A percentile compares a stretch with the other conserved stretches of the same genome.
These are phyloP conservation scores for Campylomormyrus tamandua DNA, from an alignment of 2,113 vertebrate species.

Conservation along the genomic window DNA sequence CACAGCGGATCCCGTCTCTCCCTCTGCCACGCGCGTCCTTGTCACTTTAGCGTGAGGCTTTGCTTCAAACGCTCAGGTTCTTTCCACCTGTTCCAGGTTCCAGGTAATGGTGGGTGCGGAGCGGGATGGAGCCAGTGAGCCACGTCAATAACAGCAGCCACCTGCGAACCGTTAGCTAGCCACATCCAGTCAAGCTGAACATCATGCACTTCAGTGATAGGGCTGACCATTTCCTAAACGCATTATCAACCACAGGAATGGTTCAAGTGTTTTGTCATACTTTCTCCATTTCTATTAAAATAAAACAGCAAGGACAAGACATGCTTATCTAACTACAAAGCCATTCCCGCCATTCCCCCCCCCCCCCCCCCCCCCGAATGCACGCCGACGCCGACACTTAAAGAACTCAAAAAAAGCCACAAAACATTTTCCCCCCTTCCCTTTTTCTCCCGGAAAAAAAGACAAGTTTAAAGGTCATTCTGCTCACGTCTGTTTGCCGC, in stretches of 20 bases:
- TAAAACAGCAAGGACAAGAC: not conserved
- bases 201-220: not conserved
- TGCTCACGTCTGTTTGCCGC: constrained; percentile 28
- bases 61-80: not conserved
- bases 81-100: not conserved
- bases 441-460: not conserved
- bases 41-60: not conserved
- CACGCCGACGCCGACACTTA: constrained; percentile 60
- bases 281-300: not conserved
- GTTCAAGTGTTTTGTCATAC: not conserved
- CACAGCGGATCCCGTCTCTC: not conserved
- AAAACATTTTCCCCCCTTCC: constrained; percentile 18
- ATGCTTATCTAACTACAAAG: not conserved
- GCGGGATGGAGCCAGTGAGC: not conserved
- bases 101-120: not conserved
- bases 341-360: no score
- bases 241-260: not conserved
- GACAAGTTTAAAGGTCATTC: constrained; percentile 22
- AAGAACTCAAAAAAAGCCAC: constrained; percentile 29
- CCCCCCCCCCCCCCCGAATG: constrained; percentile 29
- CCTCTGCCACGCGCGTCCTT: not conserved
- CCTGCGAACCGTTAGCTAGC: not conserved
- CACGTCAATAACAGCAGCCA: not conserved
- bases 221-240: not conserved
- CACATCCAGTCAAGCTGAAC: not conserved